Conservation (phyloP, 2,888 invertebrate genomes). For the Dolichomitus sp. region DNA sequence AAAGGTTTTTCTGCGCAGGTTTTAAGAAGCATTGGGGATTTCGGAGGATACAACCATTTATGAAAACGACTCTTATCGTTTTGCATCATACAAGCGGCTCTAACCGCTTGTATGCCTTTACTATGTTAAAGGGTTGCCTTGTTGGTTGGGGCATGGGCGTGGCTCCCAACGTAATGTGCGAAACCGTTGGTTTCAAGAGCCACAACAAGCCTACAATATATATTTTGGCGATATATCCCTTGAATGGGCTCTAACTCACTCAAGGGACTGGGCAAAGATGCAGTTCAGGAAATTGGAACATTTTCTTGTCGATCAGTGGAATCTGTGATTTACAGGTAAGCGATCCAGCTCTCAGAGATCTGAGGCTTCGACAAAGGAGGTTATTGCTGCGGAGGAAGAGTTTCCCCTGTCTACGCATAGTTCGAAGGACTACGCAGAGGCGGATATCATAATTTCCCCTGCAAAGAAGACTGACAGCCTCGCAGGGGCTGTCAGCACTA, state of each 20-base stretch:
- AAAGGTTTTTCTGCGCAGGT: background rate
- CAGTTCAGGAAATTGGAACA: background rate
- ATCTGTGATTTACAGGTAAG: slow-evolving; percentile 9
- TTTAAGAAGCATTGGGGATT: too few relatives aligned
- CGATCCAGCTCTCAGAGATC: background rate
- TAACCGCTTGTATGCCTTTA: too few relatives aligned
- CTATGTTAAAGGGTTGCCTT: too few relatives aligned
- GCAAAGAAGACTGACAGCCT: background rate
- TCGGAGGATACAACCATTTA: too few relatives aligned
- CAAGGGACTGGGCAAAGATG: background rate
- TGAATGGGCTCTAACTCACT: slow-evolving; percentile 4
- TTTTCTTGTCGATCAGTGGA: too few relatives aligned
- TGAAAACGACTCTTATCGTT: too few relatives aligned
- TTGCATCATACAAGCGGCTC: too few relatives aligned
- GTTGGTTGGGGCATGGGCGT: too few relatives aligned
- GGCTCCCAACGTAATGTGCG: too few relatives aligned
- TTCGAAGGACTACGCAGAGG: background rate
- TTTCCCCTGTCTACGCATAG: too few relatives aligned
- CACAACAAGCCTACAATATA: too few relatives aligned
- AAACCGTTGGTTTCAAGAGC: too few relatives aligned
- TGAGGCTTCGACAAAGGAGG: background rate
- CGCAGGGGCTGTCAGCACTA: background rate
- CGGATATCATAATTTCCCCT: background rate
- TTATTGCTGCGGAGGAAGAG: background rate
- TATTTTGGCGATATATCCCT: background rate